Base-by-base conservation (phyloP, 2,113 vertebrate species). In the Nipponia nippon region DNA sequence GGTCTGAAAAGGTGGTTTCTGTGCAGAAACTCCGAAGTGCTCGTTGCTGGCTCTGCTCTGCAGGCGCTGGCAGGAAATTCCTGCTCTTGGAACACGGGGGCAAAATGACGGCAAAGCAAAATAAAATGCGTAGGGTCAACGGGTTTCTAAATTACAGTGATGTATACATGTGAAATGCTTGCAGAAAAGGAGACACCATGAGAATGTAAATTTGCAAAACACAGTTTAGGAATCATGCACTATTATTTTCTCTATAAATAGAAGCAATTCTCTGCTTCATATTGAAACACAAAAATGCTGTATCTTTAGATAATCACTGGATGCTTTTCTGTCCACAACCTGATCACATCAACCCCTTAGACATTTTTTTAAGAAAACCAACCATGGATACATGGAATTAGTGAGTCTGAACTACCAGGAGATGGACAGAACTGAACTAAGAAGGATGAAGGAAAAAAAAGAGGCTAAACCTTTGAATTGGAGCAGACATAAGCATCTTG, bases 221-320 rank as follows among this genome's bases (percentile, higher is more conserved):
- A 52, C 56, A 3, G 2, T 58, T 89, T 18, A 34, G 81, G 52
- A 94, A 34, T 18, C 0, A 0, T 16, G 16, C 0, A 0, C 17
- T 46, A 9, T 36, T 46, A 9, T 36, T 94, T 82, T 84, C 77
- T 52, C 77, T 91, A 59, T 61, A 89, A 96, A 94, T 44, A 96
- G 77, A 89, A 93, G 58, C 36, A 86, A 69, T 79, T 96, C 83
- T 80, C n/a, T 63, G 55, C 44, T 78, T 78, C 17, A 2, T 16
- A 15, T 0, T 27, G 73, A 69, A 82, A 72, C 7, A 44, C 2
- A 2, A 40, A 89, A 93, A 71, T 23, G 32, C 65, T 70, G 21
- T 11, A 2, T 81, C 71, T 93, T 65, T 42, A 46, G 55, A 13
- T 13, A 19, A 42, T 50, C 30, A 3, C 55, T 25, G 29, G 29